phyloP scores from a whole-genome alignment of 2,797 vertebrate genomes.

The Champsocephalus gunnari region DNA sequence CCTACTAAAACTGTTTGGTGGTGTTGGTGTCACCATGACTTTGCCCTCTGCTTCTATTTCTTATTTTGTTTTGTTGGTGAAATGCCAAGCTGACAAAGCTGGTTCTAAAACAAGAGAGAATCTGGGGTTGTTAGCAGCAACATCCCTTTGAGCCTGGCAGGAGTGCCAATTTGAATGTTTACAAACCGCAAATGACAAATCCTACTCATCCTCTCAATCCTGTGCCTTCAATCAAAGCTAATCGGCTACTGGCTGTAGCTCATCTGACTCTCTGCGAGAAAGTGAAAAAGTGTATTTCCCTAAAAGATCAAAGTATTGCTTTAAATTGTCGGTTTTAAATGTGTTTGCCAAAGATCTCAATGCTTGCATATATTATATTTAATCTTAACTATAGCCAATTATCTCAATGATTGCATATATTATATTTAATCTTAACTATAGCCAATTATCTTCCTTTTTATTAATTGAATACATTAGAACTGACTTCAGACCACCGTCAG shows the following conservation, averaged over 20 bases:
- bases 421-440: too few relatives aligned
- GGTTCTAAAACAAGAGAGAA: too few relatives aligned
- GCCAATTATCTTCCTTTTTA: neutral
- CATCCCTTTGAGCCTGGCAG: too few relatives aligned
- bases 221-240: neutral
- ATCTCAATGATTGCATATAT: neutral
- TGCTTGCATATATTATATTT: neutral
- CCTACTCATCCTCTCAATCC: too few relatives aligned
- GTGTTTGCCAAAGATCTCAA: conserved; percentile 2
- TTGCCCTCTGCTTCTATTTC: too few relatives aligned
- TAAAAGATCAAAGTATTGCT: conserved; percentile 8
- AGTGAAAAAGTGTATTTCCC: neutral
- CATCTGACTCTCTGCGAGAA: conserved; percentile 2
- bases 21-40: too few relatives aligned
- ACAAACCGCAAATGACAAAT: too few relatives aligned
- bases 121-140: too few relatives aligned
- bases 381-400: neutral
- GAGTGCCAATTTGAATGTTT: too few relatives aligned
- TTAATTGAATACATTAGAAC: neutral
- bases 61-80: too few relatives aligned
- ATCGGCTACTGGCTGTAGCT: neutral
- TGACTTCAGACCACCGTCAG: conserved; percentile 10
- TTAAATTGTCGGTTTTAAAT: neutral
- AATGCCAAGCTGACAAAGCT: too few relatives aligned
- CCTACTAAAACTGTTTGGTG: too few relatives aligned